Evolutionary conservation across 2,888 invertebrate genomes (phyloP).

Genomic region (Junonia oenone): DNA sequence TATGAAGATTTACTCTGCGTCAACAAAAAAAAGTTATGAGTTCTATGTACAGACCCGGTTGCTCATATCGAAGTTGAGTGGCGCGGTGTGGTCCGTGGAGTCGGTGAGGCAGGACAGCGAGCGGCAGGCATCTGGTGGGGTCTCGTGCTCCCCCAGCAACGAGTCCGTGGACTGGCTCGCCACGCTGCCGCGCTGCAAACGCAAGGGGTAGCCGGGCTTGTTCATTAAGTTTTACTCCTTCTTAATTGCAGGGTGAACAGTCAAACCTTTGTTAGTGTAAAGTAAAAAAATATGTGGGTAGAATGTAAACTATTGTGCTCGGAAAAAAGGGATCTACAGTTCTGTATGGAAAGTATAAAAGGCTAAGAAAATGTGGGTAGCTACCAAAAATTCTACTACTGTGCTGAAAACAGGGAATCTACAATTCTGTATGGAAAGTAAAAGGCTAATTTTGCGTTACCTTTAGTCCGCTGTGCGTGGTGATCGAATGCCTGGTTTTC

Average conservation of each 20-base stretch:
- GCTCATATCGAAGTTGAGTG: constrained; percentile 94
- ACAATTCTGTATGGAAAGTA: too few species aligned
- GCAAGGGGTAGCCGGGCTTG: constrained; percentile 5
- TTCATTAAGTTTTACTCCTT: constrained; percentile 1
- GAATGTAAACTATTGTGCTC: too few species aligned
- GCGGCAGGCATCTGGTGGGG: constrained; percentile 86
- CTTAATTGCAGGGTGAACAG: neutral
- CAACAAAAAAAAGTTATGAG: too few species aligned
- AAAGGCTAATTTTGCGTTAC: too few species aligned
- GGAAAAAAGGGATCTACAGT: too few species aligned
- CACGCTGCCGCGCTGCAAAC: constrained; percentile 52
- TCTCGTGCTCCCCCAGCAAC: constrained; percentile 71
- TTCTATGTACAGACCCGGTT: constrained; percentile 83
- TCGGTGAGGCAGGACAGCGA: constrained; percentile 92
- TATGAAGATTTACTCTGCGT: too few species aligned
- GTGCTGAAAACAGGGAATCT: too few species aligned
- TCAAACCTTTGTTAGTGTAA: neutral
- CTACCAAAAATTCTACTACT: too few species aligned
- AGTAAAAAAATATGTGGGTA: neutral
- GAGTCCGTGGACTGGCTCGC: constrained; percentile 74
- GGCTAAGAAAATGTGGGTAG: too few species aligned
- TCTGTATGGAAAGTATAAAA: too few species aligned
- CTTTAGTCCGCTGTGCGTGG: constrained; percentile 60
- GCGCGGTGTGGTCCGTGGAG: constrained; percentile 94
- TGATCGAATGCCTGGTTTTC: constrained; percentile 73